phyloP scores from a whole-genome alignment of 2,888 invertebrate genomes.

The Tortricodes alternella region DNA sequence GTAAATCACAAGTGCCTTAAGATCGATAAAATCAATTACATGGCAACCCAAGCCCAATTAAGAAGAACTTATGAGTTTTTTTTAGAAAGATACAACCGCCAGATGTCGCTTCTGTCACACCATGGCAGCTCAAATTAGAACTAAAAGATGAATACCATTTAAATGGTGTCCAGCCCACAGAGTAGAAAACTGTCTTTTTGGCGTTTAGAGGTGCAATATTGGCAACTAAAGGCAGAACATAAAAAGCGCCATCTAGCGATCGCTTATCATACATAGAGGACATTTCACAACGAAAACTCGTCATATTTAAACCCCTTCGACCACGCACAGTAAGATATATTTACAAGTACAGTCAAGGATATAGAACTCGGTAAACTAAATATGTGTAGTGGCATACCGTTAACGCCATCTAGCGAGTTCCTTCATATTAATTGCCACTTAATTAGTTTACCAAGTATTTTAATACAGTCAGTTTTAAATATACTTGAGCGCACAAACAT shows the following conservation, averaged over 20 bases:
- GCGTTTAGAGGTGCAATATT: too few species aligned
- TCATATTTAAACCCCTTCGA: too few species aligned
- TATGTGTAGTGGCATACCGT: not conserved
- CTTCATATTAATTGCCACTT: not conserved
- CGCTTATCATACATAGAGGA: not conserved
- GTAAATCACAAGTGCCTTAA: slow-evolving; percentile 28
- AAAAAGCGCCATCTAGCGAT: not conserved
- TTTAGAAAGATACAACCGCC: slow-evolving; percentile 35
- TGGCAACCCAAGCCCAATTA: slow-evolving; percentile 36
- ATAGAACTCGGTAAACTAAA: not conserved
- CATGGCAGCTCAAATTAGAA: not conserved
- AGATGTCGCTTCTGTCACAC: slow-evolving; percentile 6
- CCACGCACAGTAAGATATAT: slow-evolving; percentile 15
- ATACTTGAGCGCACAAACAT: not conserved
- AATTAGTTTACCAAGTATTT: not conserved
- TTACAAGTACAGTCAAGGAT: slow-evolving; percentile 12
- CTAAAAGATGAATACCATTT: too few species aligned
- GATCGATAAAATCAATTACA: slow-evolving; percentile 29
- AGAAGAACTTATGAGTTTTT: slow-evolving; percentile 37
- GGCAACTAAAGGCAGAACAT: too few species aligned
- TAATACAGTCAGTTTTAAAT: not conserved
- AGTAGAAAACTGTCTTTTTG: too few species aligned
- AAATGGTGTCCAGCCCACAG: too few species aligned
- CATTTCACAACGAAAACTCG: too few species aligned
- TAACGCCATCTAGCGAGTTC: too few species aligned